phyloP scores from a whole-genome alignment of 2,888 invertebrate genomes.

The Drosophila pullipes region DNA sequence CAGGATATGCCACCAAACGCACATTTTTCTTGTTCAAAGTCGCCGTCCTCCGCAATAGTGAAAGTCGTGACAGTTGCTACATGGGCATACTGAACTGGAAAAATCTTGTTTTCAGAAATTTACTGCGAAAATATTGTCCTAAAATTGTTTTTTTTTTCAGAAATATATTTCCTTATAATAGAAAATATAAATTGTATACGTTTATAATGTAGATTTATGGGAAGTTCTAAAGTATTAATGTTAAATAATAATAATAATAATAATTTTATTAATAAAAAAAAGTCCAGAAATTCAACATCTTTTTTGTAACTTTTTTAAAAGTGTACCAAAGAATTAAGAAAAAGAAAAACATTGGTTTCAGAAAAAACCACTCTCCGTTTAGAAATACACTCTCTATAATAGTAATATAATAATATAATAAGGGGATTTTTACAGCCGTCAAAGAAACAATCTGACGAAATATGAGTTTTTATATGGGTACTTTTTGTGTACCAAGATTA shows the following conservation, averaged over 20 bases:
- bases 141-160: neutral
- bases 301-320: too few relatives aligned
- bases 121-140: neutral
- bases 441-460: too few relatives aligned
- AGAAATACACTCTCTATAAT: too few relatives aligned
- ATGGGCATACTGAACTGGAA: neutral
- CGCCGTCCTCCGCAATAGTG: too few relatives aligned
- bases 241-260: neutral
- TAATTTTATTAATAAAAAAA: neutral
- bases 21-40: neutral
- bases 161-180: neutral
- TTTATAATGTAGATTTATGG: neutral
- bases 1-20: slow-evolving; percentile 6
- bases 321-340: too few relatives aligned
- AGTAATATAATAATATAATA: too few relatives aligned
- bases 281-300: neutral
- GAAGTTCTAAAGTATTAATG: neutral
- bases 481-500: too few relatives aligned
- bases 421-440: too few relatives aligned
- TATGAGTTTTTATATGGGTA: too few relatives aligned
- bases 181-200: neutral
- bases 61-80: neutral
- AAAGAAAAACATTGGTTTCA: too few relatives aligned
- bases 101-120: neutral
- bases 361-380: too few relatives aligned